Percentiles rank a stretch among this genome's conserved stretches.
phyloP scores from a whole-genome alignment of 2,888 invertebrate genomes.

The Ectemnius cavifrons region DNA sequence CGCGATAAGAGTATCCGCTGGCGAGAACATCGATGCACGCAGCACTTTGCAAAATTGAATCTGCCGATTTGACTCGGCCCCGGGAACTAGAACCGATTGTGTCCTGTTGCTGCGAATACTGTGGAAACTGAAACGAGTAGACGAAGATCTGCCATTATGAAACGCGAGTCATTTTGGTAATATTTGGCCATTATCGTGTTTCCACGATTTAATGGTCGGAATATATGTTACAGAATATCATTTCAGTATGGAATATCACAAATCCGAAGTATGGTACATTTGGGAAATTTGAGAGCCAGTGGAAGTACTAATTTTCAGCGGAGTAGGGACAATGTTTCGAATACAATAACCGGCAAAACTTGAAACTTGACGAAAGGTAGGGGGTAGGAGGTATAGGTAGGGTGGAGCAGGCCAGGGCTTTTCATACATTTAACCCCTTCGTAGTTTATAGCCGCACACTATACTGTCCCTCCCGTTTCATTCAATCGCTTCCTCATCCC shows the following conservation, averaged over 20 bases:
- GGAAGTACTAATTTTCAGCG: too few relatives aligned
- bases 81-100: conserved; percentile 40
- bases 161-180: conserved; percentile 10
- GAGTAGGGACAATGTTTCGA: too few relatives aligned
- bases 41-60: conserved; percentile 50
- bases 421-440: conserved; percentile 14
- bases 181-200: too few relatives aligned
- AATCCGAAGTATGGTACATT: too few relatives aligned
- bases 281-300: too few relatives aligned
- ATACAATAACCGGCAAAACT: too few relatives aligned
- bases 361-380: too few relatives aligned
- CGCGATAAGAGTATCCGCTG: conserved; percentile 36
- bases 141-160: not conserved
- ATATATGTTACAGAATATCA: too few relatives aligned
- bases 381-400: too few relatives aligned
- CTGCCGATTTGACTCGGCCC: conserved; percentile 49
- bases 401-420: not conserved
- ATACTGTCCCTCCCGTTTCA: conserved; percentile 16
- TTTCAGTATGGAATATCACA: too few relatives aligned
- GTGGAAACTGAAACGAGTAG: conserved; percentile 1
- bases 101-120: not conserved
- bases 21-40: conserved; percentile 18
- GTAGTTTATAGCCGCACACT: not conserved
- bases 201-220: too few relatives aligned
- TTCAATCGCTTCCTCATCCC: conserved; percentile 43